Conservation (phyloP, 2,888 invertebrate species). For the Acronicta leporina region DNA sequence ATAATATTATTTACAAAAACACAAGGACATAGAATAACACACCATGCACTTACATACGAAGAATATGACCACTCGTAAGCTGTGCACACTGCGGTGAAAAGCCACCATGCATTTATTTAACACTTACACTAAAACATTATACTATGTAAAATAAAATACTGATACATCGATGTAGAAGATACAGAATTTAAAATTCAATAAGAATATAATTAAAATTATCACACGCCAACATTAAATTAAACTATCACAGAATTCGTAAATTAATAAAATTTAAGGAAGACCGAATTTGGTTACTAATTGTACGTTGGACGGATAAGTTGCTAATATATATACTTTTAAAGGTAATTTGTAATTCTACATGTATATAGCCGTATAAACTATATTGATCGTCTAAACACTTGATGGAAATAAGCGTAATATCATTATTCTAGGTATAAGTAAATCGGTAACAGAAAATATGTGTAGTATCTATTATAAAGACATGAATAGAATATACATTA, state of each 20-base stretch:
- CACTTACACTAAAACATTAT: conserved; percentile 62
- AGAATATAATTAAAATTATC: conserved; percentile 47
- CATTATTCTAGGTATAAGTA: conserved; percentile 31
- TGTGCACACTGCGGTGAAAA: conserved; percentile 83
- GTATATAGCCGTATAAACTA: conserved; percentile 11
- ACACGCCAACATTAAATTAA: conserved; percentile 59
- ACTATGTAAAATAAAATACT: conserved; percentile 64
- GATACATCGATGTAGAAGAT: conserved; percentile 61
- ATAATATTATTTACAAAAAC: conserved; percentile 86
- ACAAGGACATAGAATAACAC: conserved; percentile 83
- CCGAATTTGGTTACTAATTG: conserved; percentile 60
- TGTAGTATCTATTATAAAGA: conserved; percentile 19
- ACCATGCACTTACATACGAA: conserved; percentile 88
- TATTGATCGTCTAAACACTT: conserved; percentile 22
- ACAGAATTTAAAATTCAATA: conserved; percentile 59
- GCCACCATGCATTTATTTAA: conserved; percentile 77
- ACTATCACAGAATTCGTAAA: conserved; percentile 76
- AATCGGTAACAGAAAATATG: conserved; percentile 44
- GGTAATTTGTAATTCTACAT: conserved; percentile 19
- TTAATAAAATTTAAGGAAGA: conserved; percentile 72
- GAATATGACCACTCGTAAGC: conserved; percentile 80
- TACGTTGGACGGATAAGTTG: conserved; percentile 72
- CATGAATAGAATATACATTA: conserved; percentile 28
- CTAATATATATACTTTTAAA: conserved; percentile 25
- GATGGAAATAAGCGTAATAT: conserved; percentile 49